A percentile compares a stretch with the other conserved stretches of the same genome.
These are phyloP conservation scores for Phaonia tiefii DNA, from an alignment of 2,888 invertebrate genomes.

Conservation along the genomic window DNA sequence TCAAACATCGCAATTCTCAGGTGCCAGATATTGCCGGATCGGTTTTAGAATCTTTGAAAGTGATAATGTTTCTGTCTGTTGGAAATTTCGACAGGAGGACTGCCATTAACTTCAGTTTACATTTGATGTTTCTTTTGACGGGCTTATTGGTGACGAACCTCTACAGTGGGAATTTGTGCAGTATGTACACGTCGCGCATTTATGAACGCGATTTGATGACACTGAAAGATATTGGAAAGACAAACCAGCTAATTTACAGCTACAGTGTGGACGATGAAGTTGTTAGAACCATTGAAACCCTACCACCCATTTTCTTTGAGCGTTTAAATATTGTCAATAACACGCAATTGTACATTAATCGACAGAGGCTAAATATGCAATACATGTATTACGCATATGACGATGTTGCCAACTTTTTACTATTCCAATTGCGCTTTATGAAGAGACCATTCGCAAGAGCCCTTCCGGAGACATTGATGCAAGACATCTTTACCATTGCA, in stretches of 20 bases:
- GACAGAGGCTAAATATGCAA: slow-evolving; percentile 67
- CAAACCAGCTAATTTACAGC: slow-evolving; percentile 18
- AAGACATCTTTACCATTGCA: slow-evolving; percentile 67
- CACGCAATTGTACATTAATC: slow-evolving; percentile 54
- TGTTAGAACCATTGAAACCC: slow-evolving; percentile 60
- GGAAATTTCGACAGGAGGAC: no score
- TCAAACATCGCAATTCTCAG: background rate
- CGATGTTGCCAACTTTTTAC: slow-evolving; percentile 69
- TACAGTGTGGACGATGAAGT: slow-evolving; percentile 29
- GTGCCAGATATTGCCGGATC: no score
- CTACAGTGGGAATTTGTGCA: slow-evolving; percentile 43
- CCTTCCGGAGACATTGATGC: background rate
- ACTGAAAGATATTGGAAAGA: slow-evolving; percentile 18
- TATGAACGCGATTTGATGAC: slow-evolving; percentile 18
- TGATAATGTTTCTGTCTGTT: no score
- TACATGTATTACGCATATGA: slow-evolving; percentile 67
- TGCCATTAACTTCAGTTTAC: background rate
- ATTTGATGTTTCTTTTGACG: slow-evolving; percentile 4
- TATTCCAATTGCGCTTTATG: slow-evolving; percentile 72
- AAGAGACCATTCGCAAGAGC: slow-evolving; percentile 68
- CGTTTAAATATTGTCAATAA: slow-evolving; percentile 66
- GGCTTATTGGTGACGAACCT: slow-evolving; percentile 34
- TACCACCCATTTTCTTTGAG: slow-evolving; percentile 66
- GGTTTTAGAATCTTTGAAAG: no score
- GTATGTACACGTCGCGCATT: slow-evolving; percentile 30